These are phyloP conservation scores for Dicyrtomina minuta DNA, from an alignment of 2,888 invertebrate species.

Conservation along the genomic window DNA sequence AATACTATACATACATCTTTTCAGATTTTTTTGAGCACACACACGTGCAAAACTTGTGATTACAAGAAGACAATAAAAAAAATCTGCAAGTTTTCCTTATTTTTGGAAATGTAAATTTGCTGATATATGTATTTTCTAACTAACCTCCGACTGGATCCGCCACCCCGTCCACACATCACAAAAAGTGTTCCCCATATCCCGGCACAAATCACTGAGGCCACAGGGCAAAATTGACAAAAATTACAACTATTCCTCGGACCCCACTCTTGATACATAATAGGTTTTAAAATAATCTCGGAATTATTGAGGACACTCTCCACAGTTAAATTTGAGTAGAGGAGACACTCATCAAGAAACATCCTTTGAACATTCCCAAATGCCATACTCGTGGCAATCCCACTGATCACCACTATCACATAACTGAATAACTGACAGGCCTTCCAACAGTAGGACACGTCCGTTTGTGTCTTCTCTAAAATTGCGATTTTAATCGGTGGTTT, in stretches of 20 bases:
- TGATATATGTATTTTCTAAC: too few relatives aligned
- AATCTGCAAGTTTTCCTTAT: too few relatives aligned
- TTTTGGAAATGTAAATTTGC: too few relatives aligned
- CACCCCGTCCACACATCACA: conserved; percentile 51
- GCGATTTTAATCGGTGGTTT: conserved; percentile 50
- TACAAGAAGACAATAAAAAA: too few relatives aligned
- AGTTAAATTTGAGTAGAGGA: conserved; percentile 46
- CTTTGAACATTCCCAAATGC: conserved; percentile 46
- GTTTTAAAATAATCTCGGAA: conserved; percentile 18
- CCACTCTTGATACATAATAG: conserved; percentile 41
- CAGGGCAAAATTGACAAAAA: conserved; percentile 49
- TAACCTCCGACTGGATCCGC: conserved; percentile 46
- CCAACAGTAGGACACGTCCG: conserved; percentile 51
- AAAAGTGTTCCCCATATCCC: conserved; percentile 49
- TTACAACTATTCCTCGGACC: conserved; percentile 42
- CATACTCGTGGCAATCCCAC: conserved; percentile 49
- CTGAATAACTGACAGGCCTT: conserved; percentile 50
- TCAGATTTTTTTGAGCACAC: too few relatives aligned
- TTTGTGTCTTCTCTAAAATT: conserved; percentile 49
- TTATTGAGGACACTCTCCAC: conserved; percentile 23
- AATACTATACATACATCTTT: too few relatives aligned
- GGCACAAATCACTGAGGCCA: conserved; percentile 50
- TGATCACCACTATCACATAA: conserved; percentile 48
- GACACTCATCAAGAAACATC: conserved; percentile 47
- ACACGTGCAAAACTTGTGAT: too few relatives aligned